Evolutionary conservation across 2,797 vertebrate species (phyloP).

Genomic region (Crypturellus tataupa): DNA sequence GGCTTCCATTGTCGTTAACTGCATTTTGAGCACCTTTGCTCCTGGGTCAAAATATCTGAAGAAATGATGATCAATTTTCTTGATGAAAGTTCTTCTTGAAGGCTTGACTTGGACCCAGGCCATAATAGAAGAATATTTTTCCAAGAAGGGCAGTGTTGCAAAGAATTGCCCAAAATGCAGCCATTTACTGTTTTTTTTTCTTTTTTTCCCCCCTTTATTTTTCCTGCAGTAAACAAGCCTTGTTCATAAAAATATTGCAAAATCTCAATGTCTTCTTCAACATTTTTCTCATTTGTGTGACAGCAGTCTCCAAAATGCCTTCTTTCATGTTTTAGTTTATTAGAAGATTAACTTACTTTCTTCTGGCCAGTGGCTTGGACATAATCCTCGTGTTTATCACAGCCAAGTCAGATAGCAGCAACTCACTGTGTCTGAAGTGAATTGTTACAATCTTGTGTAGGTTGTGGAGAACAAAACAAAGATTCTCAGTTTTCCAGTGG

Average conservation of each 20-base stretch:
- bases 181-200: background rate
- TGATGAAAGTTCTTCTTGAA: background rate
- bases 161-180: background rate
- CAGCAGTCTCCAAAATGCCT: background rate
- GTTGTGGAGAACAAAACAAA: background rate
- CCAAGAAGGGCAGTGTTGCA: background rate
- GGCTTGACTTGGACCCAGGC: background rate
- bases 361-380: background rate
- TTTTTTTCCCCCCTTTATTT: no score
- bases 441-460: background rate
- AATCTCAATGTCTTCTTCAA: background rate
- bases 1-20: slow-evolving; percentile 17
- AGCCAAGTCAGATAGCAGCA: background rate
- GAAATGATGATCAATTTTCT: background rate
- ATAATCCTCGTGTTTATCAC: background rate
- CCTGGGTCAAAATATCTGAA: background rate
- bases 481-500: background rate
- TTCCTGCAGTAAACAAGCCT: no score
- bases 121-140: slow-evolving; percentile 17
- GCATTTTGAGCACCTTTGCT: background rate
- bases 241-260: background rate
- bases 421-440: background rate
- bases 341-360: slow-evolving; percentile 21
- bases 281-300: background rate
- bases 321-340: slow-evolving; percentile 1